A percentile compares a stretch with the other conserved stretches of the same genome.
Evolutionary conservation across 2,888 invertebrate species (phyloP).

Genomic region (Chorisops tibialis): DNA sequence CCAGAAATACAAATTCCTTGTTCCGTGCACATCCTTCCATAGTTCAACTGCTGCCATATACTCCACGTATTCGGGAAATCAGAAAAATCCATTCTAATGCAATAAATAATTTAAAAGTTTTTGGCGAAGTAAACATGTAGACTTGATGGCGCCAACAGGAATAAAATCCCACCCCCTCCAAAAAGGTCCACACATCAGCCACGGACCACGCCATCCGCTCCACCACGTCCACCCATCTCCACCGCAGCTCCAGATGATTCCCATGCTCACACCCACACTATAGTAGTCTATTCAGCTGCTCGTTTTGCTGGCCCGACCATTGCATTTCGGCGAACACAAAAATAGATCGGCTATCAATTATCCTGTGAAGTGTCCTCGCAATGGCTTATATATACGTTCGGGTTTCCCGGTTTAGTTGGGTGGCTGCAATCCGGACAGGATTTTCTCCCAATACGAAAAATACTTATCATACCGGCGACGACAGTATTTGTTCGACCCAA

Average conservation of each 20-base stretch:
- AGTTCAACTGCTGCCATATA: no score
- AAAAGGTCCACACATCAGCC: not conserved
- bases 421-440: not conserved
- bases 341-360: constrained; percentile 6
- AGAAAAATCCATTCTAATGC: constrained; percentile 25
- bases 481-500: not conserved
- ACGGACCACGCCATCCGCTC: not conserved
- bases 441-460: constrained; percentile 2
- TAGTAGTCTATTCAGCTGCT: no score
- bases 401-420: no score
- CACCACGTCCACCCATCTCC: not conserved
- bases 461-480: constrained; percentile 14
- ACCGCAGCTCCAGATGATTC: not conserved
- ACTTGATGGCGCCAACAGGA: constrained; percentile 29
- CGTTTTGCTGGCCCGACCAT: not conserved
- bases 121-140: constrained; percentile 29
- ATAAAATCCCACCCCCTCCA: constrained; percentile 3
- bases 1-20: no score
- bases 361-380: no score
- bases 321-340: not conserved
- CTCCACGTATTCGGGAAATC: not conserved
- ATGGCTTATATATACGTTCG: no score
- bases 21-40: no score
- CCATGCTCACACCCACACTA: not conserved
- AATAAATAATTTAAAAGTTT: constrained; percentile 30